Evolutionary conservation across 92 coral and sea anemone genomes (phyloP).

Genomic region (Meandrina meandrites): DNA sequence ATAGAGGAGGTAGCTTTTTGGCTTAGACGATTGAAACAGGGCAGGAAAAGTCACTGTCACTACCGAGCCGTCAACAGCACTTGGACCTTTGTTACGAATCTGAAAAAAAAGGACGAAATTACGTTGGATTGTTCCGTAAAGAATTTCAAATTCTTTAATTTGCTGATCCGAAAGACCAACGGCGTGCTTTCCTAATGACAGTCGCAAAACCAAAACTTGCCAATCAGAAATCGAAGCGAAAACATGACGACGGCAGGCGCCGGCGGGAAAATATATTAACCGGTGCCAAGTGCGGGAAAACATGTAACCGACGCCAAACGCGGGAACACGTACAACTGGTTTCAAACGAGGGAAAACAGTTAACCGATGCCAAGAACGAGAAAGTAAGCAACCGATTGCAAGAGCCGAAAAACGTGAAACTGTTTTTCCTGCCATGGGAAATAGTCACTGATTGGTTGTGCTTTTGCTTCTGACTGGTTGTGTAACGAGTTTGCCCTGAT

Average conservation of each 20-base stretch:
- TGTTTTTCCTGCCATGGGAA: too few species aligned
- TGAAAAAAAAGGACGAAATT: constrained; percentile 3
- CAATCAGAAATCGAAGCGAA: too few species aligned
- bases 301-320: neutral
- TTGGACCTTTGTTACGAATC: constrained; percentile 78
- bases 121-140: neutral
- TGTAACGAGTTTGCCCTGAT: neutral
- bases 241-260: too few species aligned
- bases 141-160: too few species aligned
- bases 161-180: too few species aligned
- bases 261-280: too few species aligned
- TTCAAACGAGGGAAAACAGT: neutral
- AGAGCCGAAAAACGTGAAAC: neutral
- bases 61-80: constrained; percentile 69
- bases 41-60: constrained; percentile 62
- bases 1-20: constrained; percentile 63
- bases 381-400: neutral
- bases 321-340: neutral
- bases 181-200: too few species aligned
- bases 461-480: too few species aligned
- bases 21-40: constrained; percentile 26
- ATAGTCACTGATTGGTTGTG: too few species aligned
- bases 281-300: neutral
- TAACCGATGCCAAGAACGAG: neutral
- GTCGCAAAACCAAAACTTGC: too few species aligned